Evolutionary conservation across 2,888 invertebrate species (phyloP).

Genomic region (Diaperis boleti): DNA sequence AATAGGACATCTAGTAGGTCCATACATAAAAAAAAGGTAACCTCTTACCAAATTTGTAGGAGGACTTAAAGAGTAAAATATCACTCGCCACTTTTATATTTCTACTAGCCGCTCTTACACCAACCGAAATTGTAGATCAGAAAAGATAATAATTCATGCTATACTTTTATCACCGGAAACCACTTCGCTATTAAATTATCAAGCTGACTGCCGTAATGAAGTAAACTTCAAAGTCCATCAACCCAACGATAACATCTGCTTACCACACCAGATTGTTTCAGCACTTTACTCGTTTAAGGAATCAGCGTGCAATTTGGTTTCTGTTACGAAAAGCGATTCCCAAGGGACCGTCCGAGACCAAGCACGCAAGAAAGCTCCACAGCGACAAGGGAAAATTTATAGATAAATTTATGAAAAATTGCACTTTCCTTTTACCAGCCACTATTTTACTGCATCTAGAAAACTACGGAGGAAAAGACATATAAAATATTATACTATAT

Average conservation of each 20-base stretch:
- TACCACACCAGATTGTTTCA: constrained; percentile 9
- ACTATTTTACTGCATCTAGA: not conserved
- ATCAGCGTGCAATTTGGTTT: constrained; percentile 8
- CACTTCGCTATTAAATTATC: constrained; percentile 3
- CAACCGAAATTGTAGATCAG: too few relatives aligned
- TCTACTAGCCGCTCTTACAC: too few relatives aligned
- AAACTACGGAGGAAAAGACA: constrained; percentile 4
- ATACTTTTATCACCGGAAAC: not conserved
- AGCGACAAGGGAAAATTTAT: constrained; percentile 17
- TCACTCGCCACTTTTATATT: too few relatives aligned
- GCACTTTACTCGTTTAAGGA: constrained; percentile 9
- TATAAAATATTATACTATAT: not conserved
- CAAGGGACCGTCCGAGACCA: constrained; percentile 1
- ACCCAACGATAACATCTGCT: not conserved
- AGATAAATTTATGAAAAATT: constrained; percentile 17
- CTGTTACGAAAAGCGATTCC: constrained; percentile 7
- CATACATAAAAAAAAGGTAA: too few relatives aligned
- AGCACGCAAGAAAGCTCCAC: constrained; percentile 1
- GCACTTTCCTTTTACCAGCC: constrained; percentile 13
- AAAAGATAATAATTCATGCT: too few relatives aligned
- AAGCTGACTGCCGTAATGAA: not conserved
- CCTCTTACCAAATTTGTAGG: too few relatives aligned
- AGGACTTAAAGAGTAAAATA: too few relatives aligned
- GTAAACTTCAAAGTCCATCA: not conserved
- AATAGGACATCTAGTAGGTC: too few relatives aligned